phyloP scores from a whole-genome alignment of 1,140 invertebrate genomes.

The Patella vulgata region DNA sequence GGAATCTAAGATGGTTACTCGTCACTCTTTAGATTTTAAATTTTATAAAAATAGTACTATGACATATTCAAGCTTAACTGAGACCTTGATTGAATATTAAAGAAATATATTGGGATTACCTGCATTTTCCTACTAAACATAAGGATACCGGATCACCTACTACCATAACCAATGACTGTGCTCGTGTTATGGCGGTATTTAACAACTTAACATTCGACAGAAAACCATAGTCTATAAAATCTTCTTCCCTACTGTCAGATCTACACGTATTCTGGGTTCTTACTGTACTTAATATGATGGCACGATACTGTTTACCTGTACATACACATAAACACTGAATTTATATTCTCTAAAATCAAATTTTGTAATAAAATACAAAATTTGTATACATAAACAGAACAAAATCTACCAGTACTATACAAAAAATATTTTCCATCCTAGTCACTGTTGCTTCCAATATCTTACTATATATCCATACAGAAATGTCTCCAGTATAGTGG shows the following conservation, averaged over 20 bases:
- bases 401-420: neutral
- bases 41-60: too few species aligned
- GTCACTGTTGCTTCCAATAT: too few species aligned
- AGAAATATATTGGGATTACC: too few species aligned
- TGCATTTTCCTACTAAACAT: conserved; percentile 84
- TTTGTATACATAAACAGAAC: neutral
- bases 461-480: too few species aligned
- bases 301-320: conserved; percentile 84
- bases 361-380: conserved; percentile 6
- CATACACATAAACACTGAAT: conserved; percentile 8
- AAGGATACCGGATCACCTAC: conserved; percentile 88
- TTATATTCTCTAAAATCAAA: neutral
- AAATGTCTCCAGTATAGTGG: too few species aligned
- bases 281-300: conserved; percentile 86
- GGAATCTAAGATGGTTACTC: too few species aligned
- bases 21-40: too few species aligned
- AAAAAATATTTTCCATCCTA: too few species aligned
- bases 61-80: too few species aligned
- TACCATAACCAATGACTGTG: conserved; percentile 86
- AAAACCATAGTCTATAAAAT: conserved; percentile 84
- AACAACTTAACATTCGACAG: conserved; percentile 85
- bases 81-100: too few species aligned
- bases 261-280: conserved; percentile 80
- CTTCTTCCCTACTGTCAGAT: conserved; percentile 62
- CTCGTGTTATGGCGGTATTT: conserved; percentile 88